Evolutionary conservation across 2,113 vertebrate genomes (phyloP), one percentile per base, ranked within the genome.

Genomic region (Peucedramus taeniatus): DNA sequence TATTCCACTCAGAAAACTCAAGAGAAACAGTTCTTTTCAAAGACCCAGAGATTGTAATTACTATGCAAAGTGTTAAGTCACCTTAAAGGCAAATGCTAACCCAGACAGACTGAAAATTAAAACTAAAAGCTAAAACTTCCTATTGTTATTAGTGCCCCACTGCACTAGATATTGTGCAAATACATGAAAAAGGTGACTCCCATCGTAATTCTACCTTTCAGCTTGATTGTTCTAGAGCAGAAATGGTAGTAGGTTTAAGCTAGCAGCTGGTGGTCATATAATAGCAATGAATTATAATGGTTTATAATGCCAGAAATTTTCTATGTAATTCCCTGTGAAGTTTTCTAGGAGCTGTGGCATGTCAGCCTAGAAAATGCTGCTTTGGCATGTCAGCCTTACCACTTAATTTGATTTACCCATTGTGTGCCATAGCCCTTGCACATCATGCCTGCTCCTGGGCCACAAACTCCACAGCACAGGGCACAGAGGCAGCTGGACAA

Each of bases 1-100:
- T 78, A 95, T 94, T 94, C 80, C 45, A 79, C 54, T 54, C 77
- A 69, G 42, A 87, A 84, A 92, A 83, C 88, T 89, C 90, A 92
- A 83, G 83, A 63, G 83, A 82, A 91, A 90, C 49, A 72, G 15
- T 66, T 90, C 42, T 78, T 93, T 83, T 68, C 76, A 60, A 82
- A 83, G 76, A 90, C 35, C 64, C 65, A 87, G 60, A 82, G 76
- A 72, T 65, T 70, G 33, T 72, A 92, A 95, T 92, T 87, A 72
- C 50, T n/a, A 65, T 61, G 49, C 39, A 93, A 85, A 87, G 89
- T 75, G 75, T 94, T 93, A 95, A 93, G 51, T 90, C 63, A 61
- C 27, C 78, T 93, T 68, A 84, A 89, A 90, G 72, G 75, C 89
- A 94, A 92, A 81, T 35, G 53, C 53, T 90, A 81, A 90, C 60